These are phyloP conservation scores for Opisthograptis luteolata DNA, from an alignment of 2,888 invertebrate species.

Conservation along the genomic window DNA sequence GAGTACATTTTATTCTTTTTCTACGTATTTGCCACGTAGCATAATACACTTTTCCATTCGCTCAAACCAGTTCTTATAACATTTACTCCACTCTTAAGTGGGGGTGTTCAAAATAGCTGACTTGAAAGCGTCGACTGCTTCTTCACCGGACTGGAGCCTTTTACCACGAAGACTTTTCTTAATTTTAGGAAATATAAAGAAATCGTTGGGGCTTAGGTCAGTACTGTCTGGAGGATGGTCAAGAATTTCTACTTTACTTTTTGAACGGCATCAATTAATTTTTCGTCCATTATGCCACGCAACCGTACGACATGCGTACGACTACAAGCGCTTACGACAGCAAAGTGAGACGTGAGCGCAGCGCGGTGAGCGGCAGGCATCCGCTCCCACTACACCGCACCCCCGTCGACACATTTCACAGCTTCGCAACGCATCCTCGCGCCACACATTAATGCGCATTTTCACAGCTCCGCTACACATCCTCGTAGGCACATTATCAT, in stretches of 20 bases:
- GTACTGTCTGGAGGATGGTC: conserved; percentile 35
- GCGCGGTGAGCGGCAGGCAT: no score
- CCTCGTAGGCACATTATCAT: no score
- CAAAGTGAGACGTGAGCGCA: no score
- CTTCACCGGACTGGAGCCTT: conserved; percentile 25
- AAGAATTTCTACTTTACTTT: conserved; percentile 23
- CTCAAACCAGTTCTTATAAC: conserved; percentile 29
- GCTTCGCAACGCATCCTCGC: no score
- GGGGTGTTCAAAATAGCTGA: conserved; percentile 30
- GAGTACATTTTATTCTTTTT: conserved; percentile 16
- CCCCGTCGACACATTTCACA: no score
- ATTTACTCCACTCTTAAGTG: conserved; percentile 29
- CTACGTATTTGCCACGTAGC: conserved; percentile 20
- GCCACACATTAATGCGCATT: no score
- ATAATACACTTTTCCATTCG: conserved; percentile 28
- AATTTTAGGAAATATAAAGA: conserved; percentile 20
- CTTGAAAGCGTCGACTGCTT: conserved; percentile 29
- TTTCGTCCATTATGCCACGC: no score
- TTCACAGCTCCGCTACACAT: no score
- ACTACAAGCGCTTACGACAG: no score
- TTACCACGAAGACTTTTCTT: conserved; percentile 24
- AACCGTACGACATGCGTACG: no score
- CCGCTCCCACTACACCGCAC: no score
- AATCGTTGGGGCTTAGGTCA: conserved; percentile 33
- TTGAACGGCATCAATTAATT: no score